Base-by-base conservation (phyloP, 53 echinoderm and acorn worm species). In the Paracentrotus lividus region DNA sequence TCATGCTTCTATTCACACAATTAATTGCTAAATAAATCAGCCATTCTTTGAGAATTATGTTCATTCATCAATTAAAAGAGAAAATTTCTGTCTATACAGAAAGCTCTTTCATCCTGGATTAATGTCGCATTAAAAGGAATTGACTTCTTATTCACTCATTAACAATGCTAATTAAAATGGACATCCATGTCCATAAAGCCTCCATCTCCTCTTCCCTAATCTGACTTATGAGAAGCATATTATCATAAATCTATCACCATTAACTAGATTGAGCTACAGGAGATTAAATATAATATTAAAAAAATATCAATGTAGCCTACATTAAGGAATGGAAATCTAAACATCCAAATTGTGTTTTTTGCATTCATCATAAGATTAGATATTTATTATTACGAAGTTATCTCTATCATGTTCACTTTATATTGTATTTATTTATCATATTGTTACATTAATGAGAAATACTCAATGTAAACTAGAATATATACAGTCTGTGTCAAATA, bases 1-100 rank as follows among this genome's bases (percentile, higher is more conserved):
- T 64, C 10, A 10, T 64, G 64, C 64, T 29, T 64, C 64, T 31
- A 64, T 64, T 64, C 31, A 29, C 12, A 64, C 27, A 64, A 7
- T 64, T 64, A 64, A 64, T 64, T 64, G 64, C 8, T 29, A 29
- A 64, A 64, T 64, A 64, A 64, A 64, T 64, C 64, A 64, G 29
- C 31, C 64, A 64, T 64, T 64, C 64, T 64, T 64, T 64, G 10
- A 9, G 2, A 64, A 29, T 31, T 29, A 29, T 31, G 8, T 64
- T 8, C 64, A 64, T 64, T 64, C 64, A 64, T 64, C 27, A 64
- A 64, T 24, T 26, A 5, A 60, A 2, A 60, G 7, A 5, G 31
- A 10, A 31, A 10, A 31, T 27, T 31, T 31, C 64, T 64, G 26
- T 64, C 64, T 9, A 64, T 29, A 29, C 29, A 31, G 27, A 27